Conservation (phyloP, 2,113 vertebrate genomes). For the Periophthalmodon schlosseri region DNA sequence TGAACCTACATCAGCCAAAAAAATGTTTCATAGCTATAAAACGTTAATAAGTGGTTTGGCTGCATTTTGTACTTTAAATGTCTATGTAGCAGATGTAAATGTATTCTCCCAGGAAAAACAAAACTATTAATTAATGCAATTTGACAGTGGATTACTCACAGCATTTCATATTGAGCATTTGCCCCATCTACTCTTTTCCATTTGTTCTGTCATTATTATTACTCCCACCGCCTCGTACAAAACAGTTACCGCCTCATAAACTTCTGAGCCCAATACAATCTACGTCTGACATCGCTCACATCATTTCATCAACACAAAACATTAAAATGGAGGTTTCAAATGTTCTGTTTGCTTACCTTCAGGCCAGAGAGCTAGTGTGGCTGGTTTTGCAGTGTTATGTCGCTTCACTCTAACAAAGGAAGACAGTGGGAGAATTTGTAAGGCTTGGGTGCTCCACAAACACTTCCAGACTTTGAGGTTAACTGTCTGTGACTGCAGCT, state of each 20-base stretch:
- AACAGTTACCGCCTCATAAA: slow-evolving; percentile 6
- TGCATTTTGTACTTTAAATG: no score
- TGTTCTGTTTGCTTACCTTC: slow-evolving; percentile 59
- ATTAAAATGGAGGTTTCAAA: not conserved
- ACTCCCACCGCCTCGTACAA: not conserved
- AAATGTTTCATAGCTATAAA: no score
- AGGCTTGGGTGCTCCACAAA: slow-evolving; percentile 72
- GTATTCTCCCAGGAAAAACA: not conserved
- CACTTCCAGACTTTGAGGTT: slow-evolving; percentile 78
- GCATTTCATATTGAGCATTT: not conserved
- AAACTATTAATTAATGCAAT: not conserved
- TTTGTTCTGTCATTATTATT: not conserved
- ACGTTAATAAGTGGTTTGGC: no score
- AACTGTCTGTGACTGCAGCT: slow-evolving; percentile 78
- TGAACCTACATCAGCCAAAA: no score
- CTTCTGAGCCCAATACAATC: slow-evolving; percentile 1
- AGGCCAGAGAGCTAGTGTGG: slow-evolving; percentile 1
- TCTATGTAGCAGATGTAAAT: no score
- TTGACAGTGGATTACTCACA: not conserved
- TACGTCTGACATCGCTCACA: not conserved
- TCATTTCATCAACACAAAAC: not conserved
- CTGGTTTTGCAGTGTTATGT: slow-evolving; percentile 40
- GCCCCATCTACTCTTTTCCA: not conserved
- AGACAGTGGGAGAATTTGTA: slow-evolving; percentile 57
- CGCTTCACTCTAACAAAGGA: slow-evolving; percentile 53